Evolutionary conservation across 2,113 vertebrate genomes (phyloP).

Genomic region (Pedetes capensis): DNA sequence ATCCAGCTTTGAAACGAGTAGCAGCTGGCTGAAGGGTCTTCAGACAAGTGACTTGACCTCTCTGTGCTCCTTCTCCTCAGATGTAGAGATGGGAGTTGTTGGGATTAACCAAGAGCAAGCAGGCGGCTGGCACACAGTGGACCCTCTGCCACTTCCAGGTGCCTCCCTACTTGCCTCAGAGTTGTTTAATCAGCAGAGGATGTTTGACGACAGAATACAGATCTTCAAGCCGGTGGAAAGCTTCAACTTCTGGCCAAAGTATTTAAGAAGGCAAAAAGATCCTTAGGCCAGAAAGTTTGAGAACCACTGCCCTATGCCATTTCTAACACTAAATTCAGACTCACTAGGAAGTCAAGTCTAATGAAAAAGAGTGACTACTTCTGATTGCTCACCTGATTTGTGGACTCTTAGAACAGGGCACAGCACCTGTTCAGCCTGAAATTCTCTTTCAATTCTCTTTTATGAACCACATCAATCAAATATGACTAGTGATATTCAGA

Average conservation of each 20-base stretch:
- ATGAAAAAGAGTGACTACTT: not conserved
- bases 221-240: not conserved
- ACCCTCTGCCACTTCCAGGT: not conserved
- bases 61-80: not conserved
- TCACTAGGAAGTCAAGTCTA: not conserved
- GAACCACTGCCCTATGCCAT: not conserved
- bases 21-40: not conserved
- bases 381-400: not conserved
- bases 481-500: not conserved
- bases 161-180: not conserved
- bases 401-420: not conserved
- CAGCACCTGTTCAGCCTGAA: not conserved
- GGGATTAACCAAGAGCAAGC: not conserved
- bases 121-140: not conserved
- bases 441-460: not conserved
- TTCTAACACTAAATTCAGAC: not conserved
- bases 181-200: not conserved
- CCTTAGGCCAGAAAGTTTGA: not conserved
- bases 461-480: not conserved
- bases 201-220: not conserved
- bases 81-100: accelerated
- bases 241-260: not conserved
- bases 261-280: not conserved
- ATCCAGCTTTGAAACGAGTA: not conserved
- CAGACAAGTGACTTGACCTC: not conserved